Conservation (phyloP, 2,113 vertebrate genomes). For the Geococcyx californianus region DNA sequence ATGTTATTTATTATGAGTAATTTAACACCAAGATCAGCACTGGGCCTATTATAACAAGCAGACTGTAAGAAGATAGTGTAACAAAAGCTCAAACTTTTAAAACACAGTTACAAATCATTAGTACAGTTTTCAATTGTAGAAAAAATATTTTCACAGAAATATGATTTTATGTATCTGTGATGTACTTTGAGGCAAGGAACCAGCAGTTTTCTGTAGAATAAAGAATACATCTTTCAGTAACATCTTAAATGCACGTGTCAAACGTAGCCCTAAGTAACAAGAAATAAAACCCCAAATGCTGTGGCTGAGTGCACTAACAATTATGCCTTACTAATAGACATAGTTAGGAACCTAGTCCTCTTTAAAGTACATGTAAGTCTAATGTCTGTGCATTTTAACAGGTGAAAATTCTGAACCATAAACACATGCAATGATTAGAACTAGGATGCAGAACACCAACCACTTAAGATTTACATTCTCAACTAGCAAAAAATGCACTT, state of each 20-base stretch:
- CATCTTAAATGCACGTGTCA: no score
- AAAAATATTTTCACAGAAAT: background rate
- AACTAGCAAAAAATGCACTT: background rate
- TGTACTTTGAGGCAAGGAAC: background rate
- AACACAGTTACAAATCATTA: background rate
- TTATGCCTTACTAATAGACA: background rate
- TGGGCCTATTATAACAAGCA: background rate
- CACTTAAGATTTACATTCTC: background rate
- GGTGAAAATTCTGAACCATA: background rate
- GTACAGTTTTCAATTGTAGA: background rate
- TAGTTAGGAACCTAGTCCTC: background rate
- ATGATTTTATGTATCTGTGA: background rate
- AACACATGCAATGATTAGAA: background rate
- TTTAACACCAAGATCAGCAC: background rate
- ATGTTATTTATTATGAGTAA: background rate
- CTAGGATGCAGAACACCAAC: background rate
- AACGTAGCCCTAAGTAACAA: no score
- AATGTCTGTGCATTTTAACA: background rate
- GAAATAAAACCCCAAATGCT: background rate
- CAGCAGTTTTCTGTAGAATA: background rate
- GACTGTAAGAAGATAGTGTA: background rate
- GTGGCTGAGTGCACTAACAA: background rate
- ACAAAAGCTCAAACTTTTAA: background rate
- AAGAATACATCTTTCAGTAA: background rate
- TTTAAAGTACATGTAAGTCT: rapidly evolving